Conservation (phyloP, 2,113 vertebrate species). For the Oryzias javanicus region DNA sequence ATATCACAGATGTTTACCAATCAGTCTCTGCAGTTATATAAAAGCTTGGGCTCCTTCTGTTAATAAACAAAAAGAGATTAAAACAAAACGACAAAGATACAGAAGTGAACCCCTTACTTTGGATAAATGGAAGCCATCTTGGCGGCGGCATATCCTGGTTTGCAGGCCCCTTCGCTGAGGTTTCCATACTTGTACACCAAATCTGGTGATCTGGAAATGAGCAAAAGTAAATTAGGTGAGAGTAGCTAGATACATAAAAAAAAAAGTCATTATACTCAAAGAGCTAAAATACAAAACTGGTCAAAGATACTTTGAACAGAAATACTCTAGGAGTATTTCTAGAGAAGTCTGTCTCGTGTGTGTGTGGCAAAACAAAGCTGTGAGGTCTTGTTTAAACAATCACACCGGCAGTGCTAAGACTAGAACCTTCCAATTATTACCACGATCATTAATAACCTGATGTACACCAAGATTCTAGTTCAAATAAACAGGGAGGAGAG, state of each 20-base stretch:
- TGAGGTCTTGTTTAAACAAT: constrained; percentile 66
- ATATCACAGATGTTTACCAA: too few relatives aligned
- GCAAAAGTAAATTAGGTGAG: constrained; percentile 31
- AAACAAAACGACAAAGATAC: not conserved
- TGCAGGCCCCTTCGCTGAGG: constrained; percentile 90
- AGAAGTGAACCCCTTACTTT: constrained; percentile 82
- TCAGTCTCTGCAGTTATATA: too few relatives aligned
- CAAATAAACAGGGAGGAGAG: constrained; percentile 74
- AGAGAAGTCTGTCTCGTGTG: constrained; percentile 30
- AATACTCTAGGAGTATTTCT: constrained; percentile 7
- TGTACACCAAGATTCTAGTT: constrained; percentile 57
- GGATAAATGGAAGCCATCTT: constrained; percentile 95
- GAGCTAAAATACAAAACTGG: constrained; percentile 28
- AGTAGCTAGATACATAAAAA: constrained; percentile 41
- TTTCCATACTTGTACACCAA: constrained; percentile 89
- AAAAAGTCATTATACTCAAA: constrained; percentile 35
- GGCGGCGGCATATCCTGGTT: constrained; percentile 89
- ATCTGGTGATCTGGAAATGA: constrained; percentile 81
- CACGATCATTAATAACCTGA: constrained; percentile 71
- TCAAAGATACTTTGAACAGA: constrained; percentile 50
- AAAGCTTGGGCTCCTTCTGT: too few relatives aligned
- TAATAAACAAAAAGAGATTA: too few relatives aligned
- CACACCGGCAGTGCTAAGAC: constrained; percentile 43
- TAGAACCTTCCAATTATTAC: constrained; percentile 53
- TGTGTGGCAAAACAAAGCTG: constrained; percentile 58